Conservation (phyloP, 2,113 vertebrate genomes). For the Cyprinodon tularosa region DNA sequence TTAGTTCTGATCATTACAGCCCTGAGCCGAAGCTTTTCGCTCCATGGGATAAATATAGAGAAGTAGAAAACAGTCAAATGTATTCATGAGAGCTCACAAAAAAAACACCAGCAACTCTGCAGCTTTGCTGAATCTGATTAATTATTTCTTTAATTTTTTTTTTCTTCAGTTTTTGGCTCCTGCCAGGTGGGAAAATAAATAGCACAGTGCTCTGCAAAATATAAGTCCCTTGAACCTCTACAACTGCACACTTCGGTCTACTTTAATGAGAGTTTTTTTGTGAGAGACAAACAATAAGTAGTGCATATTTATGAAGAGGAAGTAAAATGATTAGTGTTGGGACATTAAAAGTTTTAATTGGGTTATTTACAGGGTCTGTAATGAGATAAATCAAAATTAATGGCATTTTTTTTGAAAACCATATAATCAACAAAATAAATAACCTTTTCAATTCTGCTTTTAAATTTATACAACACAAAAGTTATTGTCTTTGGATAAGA, state of each 20-base stretch:
- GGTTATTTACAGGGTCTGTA: no score
- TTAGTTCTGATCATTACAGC: slow-evolving; percentile 21
- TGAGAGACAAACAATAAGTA: not conserved
- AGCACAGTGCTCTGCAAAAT: not conserved
- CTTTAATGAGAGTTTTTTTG: not conserved
- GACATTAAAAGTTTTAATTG: no score
- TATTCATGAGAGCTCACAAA: not conserved
- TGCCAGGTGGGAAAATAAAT: not conserved
- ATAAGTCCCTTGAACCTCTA: not conserved
- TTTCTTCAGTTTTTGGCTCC: not conserved
- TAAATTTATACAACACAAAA: no score
- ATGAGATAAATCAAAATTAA: no score
- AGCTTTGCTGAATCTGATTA: not conserved
- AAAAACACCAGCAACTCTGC: not conserved
- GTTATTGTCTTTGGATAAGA: no score
- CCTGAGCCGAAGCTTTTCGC: slow-evolving; percentile 11
- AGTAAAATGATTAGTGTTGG: no score
- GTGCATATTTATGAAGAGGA: not conserved
- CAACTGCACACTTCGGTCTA: not conserved
- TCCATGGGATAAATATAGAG: slow-evolving; percentile 1
- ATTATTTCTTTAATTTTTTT: not conserved
- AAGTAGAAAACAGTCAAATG: not conserved
- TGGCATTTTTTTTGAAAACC: no score
- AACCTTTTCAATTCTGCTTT: no score
- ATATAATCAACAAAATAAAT: no score